Evolutionary conservation across 2,113 vertebrate species (phyloP).

Genomic region (Pipa parva): DNA sequence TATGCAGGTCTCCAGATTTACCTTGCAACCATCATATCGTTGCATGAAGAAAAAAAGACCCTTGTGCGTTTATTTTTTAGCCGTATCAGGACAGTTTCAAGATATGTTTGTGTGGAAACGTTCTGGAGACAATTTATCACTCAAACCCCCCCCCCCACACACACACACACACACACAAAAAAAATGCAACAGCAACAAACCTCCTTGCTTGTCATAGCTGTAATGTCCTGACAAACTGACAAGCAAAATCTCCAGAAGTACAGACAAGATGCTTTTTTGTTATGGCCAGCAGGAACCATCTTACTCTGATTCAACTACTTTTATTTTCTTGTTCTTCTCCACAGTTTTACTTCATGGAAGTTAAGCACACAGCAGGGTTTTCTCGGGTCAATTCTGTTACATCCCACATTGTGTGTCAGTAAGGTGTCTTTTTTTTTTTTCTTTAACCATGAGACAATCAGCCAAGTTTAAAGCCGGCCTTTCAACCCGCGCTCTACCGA

Average conservation of each 20-base stretch:
- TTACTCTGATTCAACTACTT: slow-evolving; percentile 5
- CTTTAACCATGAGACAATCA: slow-evolving; percentile 29
- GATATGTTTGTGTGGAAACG: too few relatives aligned
- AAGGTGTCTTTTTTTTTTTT: slow-evolving; percentile 25
- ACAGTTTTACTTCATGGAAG: neutral
- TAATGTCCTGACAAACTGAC: neutral
- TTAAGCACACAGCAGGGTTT: slow-evolving; percentile 31
- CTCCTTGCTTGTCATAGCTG: neutral
- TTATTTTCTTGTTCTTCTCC: neutral
- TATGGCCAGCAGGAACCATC: slow-evolving; percentile 23
- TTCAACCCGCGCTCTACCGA: neutral
- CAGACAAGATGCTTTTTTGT: slow-evolving; percentile 5
- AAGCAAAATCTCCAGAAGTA: slow-evolving; percentile 41
- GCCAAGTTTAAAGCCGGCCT: slow-evolving; percentile 13
- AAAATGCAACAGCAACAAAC: slow-evolving; percentile 27
- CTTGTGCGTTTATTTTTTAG: too few relatives aligned
- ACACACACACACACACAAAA: too few relatives aligned
- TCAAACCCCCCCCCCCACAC: too few relatives aligned
- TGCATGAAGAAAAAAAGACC: too few relatives aligned
- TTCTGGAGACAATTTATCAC: too few relatives aligned
- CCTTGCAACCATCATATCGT: too few relatives aligned
- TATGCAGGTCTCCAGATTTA: too few relatives aligned
- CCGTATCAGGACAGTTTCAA: too few relatives aligned
- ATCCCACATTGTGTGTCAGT: slow-evolving; percentile 17
- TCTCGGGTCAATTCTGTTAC: neutral